Evolutionary conservation across 2,888 invertebrate genomes (phyloP), one percentile per base, ranked within the genome.

Genomic region (Agrotis puta): DNA sequence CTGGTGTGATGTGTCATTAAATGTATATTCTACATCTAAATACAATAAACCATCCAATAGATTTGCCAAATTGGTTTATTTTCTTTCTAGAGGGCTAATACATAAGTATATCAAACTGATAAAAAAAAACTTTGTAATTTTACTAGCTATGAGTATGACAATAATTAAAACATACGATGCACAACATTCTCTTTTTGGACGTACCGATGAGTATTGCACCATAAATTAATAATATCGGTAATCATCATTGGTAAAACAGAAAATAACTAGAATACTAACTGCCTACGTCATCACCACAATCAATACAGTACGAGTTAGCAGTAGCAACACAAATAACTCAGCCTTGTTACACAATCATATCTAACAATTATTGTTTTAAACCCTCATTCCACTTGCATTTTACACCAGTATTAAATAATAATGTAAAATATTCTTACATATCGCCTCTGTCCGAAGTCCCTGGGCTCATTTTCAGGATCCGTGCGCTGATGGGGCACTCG

Each of bases 401-500:
- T 27, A 20, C 39, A 27, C 6, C 3, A 39, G 22, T 45, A 64
- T 43, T 53, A 47, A 68, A 50, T 24, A 59, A 51, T 64, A 63
- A 59, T 53, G 43, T 45, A 65, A 75, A 70, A 70, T 67, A 58
- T 66, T 62, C 89, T 88, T 87, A 94, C 93, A 85, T 87, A 85
- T 81, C 83, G 88, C 63, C 87, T 84, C 74, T 91, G 91, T 62
- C 91, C 89, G 76, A 91, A 92, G 75, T 89, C 89, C 70, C 93
- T 90, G 59, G 90, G 85, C 73, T 92, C 94, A 70, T 95, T 93
- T 58, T 93, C 96, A 72, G 96, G 96, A 79, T 96, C 95, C 3
- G 75, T 88, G 14, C 96, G 91, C 78, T 92, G 92, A 80, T 93
- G 93, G 11, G 96, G 96, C 56, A 96, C 92, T 51, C 96, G 94